Conservation (phyloP, 1,140 invertebrate genomes). For the Drosophila paulistorum region DNA sequence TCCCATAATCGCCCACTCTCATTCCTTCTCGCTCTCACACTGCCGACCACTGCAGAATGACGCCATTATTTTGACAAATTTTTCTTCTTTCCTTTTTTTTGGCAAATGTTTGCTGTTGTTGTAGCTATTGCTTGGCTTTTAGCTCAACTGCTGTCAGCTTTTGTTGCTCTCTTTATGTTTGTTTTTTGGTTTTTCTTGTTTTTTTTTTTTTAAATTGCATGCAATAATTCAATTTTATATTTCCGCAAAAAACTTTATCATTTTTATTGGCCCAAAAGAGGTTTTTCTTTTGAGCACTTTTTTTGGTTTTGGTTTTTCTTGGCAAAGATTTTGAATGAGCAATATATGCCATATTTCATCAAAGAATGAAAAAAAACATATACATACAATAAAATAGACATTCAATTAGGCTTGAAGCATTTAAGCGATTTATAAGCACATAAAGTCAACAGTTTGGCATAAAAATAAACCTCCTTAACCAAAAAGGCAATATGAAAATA, state of each 20-base stretch:
- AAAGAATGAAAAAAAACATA: not conserved
- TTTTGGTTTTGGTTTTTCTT: constrained; percentile 30
- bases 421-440: not conserved
- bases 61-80: constrained; percentile 82
- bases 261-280: constrained; percentile 70
- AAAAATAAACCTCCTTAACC: constrained; percentile 8
- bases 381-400: not conserved
- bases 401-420: constrained; percentile 18
- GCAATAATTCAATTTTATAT: constrained; percentile 83
- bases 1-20: constrained; percentile 24
- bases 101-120: constrained; percentile 62
- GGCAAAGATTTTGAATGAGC: constrained; percentile 40
- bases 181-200: not conserved
- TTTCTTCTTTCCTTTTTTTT: constrained; percentile 48
- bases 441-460: not conserved
- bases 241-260: constrained; percentile 77
- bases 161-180: constrained; percentile 56
- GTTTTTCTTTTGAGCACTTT: constrained; percentile 34
- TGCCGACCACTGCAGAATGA: constrained; percentile 76
- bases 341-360: constrained; percentile 13
- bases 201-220: constrained; percentile 72
- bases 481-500: constrained; percentile 2
- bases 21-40: not conserved
- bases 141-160: constrained; percentile 73
- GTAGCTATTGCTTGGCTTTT: constrained; percentile 60